Evolutionary conservation across 2,888 invertebrate genomes (phyloP), one percentile per base, ranked within the genome.

Genomic region (Venusia cambrica): DNA sequence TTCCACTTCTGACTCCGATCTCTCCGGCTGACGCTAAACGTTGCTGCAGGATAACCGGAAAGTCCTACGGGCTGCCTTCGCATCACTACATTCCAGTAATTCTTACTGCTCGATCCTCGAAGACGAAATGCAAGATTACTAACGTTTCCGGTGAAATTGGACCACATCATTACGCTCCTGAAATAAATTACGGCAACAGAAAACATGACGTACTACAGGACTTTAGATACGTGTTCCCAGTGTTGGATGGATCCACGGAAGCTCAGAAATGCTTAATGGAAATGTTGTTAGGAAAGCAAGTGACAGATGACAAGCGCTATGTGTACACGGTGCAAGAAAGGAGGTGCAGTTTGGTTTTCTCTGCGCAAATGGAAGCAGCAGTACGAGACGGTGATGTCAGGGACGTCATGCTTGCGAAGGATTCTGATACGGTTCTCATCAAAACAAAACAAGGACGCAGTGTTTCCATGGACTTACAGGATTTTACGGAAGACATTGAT

Each of bases 1-100:
- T 94, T 62, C 94, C 95, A 8, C 85, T 95, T 29, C 85, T 94
- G 49, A 93, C 93, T 22, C 94, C 94, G 2, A 92, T 94, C 42
- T 93, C 94, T 26, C 94, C 94, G 5, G 93, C 93, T n/a, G 94
- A 94, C 64, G 94, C 94, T 1, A 91, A 92, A 60, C 89, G 94
- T 43, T 91, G 92, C 69, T 93, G 94, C 75, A 90, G 93, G 52
- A 93, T 94, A 55, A 94, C 94, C 26, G 93, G 93, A 36, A 93
- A 93, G 68, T 92, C 93, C 16, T 91, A 93, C 47, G 92, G 93
- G 13, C 83, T 92, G 33, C 92, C 92, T 22, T 89, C 92, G 18
- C 93, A 94, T 73, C 93, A 93, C 73, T 94, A 93, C 88, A 93
- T 93, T 80, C 93, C 93, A 65, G 93, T 93, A 45, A 74, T 93